A percentile compares a stretch with the other conserved stretches of the same genome.
phyloP scores from a whole-genome alignment of 2,888 invertebrate species.

The Brachypalpus laphriformis region DNA sequence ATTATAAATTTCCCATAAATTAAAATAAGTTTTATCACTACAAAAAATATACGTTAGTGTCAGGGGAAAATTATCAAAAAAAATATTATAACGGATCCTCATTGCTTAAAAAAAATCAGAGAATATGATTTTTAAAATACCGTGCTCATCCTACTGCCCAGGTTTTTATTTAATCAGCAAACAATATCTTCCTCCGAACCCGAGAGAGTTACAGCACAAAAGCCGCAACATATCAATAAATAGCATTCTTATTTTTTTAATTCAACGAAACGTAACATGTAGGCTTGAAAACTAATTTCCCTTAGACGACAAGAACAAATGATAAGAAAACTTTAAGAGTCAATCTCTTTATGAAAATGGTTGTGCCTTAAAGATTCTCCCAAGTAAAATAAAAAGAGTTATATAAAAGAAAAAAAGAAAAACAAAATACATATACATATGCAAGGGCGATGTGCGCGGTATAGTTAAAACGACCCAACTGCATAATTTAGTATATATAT shows the following conservation, averaged over 20 bases:
- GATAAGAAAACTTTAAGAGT: slow-evolving; percentile 47
- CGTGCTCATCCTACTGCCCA: slow-evolving; percentile 43
- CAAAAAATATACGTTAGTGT: too few relatives aligned
- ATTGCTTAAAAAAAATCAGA: background rate
- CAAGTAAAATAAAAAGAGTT: slow-evolving; percentile 16
- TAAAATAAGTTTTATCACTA: too few relatives aligned
- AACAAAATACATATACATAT: slow-evolving; percentile 4
- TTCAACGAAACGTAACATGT: background rate
- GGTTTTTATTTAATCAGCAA: slow-evolving; percentile 3
- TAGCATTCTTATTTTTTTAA: background rate
- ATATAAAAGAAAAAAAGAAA: slow-evolving; percentile 39
- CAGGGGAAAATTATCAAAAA: too few relatives aligned
- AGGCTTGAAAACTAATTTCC: background rate
- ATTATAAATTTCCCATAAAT: background rate
- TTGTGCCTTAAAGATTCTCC: slow-evolving; percentile 63
- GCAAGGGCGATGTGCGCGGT: slow-evolving; percentile 47
- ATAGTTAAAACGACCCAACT: slow-evolving; percentile 8
- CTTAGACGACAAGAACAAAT: background rate
- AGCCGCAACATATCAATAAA: slow-evolving; percentile 45
- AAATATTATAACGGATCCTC: background rate
- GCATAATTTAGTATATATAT: background rate
- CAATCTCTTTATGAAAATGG: slow-evolving; percentile 51
- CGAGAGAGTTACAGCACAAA: slow-evolving; percentile 11
- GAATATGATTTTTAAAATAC: slow-evolving; percentile 14
- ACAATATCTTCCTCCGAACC: background rate